phyloP scores from a whole-genome alignment of 2,888 invertebrate genomes.

The Melanchra persicariae region DNA sequence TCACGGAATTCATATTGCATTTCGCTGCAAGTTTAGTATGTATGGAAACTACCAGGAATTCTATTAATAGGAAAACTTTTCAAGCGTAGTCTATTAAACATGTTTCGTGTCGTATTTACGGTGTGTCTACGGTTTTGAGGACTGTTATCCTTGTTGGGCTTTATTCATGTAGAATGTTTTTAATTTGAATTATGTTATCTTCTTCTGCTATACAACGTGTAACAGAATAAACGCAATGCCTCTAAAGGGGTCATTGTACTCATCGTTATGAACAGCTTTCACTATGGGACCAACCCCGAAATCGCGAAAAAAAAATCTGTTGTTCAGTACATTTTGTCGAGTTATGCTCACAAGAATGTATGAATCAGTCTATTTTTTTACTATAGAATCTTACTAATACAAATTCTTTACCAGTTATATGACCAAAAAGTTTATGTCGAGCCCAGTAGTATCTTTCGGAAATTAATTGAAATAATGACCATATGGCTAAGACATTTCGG shows the following conservation, averaged over 20 bases:
- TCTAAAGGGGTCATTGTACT: no score
- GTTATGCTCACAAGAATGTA: no score
- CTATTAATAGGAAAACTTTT: slow-evolving; percentile 41
- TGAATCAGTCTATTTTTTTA: no score
- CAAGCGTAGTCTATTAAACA: slow-evolving; percentile 15
- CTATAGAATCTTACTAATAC: neutral
- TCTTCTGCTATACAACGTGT: no score
- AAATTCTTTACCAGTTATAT: neutral
- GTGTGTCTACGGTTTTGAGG: neutral
- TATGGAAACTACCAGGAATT: slow-evolving; percentile 33
- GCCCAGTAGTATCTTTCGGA: no score
- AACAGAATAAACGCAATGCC: no score
- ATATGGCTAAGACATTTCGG: neutral
- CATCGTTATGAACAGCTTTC: no score
- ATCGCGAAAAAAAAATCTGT: no score
- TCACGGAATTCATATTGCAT: slow-evolving; percentile 52
- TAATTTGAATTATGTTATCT: neutral
- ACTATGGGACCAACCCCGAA: no score
- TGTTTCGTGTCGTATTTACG: slow-evolving; percentile 8
- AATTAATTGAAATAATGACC: neutral
- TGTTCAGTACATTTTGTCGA: no score
- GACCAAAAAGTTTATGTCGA: no score
- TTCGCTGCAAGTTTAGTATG: slow-evolving; percentile 32
- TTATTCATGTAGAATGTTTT: neutral
- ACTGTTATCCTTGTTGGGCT: neutral